Percentiles rank a stretch among this genome's conserved stretches.
Conservation (phyloP, 2,797 vertebrate species). For the Rhabdophis nuchalis region DNA sequence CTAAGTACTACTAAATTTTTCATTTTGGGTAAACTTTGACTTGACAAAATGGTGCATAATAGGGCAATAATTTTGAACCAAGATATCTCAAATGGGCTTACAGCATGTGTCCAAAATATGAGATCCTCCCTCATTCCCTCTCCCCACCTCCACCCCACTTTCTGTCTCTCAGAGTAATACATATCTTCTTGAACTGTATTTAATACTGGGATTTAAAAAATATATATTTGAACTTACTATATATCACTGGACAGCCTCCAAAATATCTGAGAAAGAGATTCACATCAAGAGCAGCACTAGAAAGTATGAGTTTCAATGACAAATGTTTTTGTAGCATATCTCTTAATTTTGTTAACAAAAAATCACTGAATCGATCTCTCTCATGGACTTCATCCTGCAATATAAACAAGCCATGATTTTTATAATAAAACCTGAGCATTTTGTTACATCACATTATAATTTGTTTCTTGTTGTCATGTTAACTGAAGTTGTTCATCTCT, state of each 20-base stretch:
- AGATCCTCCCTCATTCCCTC: too few relatives aligned
- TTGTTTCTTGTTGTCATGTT: background rate
- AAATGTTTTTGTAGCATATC: conserved; percentile 82
- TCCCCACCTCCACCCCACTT: accelerated
- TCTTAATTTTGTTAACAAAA: conserved; percentile 88
- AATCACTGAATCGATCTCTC: conserved; percentile 91
- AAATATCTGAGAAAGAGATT: conserved; percentile 89
- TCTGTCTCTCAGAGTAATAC: background rate
- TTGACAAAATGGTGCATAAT: background rate
- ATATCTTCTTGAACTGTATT: background rate
- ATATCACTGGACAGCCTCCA: conserved; percentile 84
- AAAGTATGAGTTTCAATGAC: conserved; percentile 87
- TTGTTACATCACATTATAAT: background rate
- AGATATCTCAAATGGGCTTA: background rate
- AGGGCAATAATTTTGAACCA: background rate
- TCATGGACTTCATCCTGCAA: conserved; percentile 94
- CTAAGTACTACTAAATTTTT: background rate
- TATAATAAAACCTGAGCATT: background rate
- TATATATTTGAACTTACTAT: conserved; percentile 78
- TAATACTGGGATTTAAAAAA: background rate
- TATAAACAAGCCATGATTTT: conserved; percentile 18
- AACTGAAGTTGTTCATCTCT: background rate
- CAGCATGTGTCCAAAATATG: background rate
- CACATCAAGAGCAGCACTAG: conserved; percentile 88
- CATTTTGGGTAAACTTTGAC: background rate